phyloP scores from a whole-genome alignment of 2,797 vertebrate genomes.

The Peromyscus attwateri region DNA sequence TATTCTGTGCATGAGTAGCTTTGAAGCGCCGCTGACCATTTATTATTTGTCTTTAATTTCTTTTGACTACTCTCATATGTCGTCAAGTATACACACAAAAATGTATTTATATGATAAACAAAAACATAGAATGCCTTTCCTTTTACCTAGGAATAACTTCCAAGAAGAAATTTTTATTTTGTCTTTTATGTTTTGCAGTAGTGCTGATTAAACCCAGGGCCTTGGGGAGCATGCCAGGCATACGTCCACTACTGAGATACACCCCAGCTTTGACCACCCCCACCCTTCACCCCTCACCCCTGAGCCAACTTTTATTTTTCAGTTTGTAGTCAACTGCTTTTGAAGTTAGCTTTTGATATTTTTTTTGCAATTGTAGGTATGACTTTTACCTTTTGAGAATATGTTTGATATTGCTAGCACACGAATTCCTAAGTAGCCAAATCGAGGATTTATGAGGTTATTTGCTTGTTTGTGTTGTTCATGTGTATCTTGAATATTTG shows the following conservation, averaged over 20 bases:
- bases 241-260: too few species aligned
- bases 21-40: not conserved
- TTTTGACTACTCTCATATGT: slow-evolving; percentile 5
- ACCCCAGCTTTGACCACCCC: not conserved
- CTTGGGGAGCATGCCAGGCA: not conserved
- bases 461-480: not conserved
- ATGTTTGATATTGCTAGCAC: not conserved
- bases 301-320: not conserved
- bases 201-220: not conserved
- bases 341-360: not conserved
- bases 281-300: too few species aligned
- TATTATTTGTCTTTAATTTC: not conserved
- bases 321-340: not conserved
- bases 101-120: not conserved
- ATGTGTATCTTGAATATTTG: not conserved
- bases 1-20: not conserved
- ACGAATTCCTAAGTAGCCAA: not conserved
- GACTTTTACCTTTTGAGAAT: not conserved
- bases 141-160: slow-evolving; percentile 10
- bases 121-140: not conserved
- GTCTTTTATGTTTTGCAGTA: not conserved
- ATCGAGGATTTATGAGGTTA: not conserved
- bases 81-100: not conserved
- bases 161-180: not conserved
- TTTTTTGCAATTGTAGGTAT: not conserved